These are phyloP conservation scores for Telenomus remus DNA, from an alignment of 1,140 invertebrate genomes.

Conservation along the genomic window DNA sequence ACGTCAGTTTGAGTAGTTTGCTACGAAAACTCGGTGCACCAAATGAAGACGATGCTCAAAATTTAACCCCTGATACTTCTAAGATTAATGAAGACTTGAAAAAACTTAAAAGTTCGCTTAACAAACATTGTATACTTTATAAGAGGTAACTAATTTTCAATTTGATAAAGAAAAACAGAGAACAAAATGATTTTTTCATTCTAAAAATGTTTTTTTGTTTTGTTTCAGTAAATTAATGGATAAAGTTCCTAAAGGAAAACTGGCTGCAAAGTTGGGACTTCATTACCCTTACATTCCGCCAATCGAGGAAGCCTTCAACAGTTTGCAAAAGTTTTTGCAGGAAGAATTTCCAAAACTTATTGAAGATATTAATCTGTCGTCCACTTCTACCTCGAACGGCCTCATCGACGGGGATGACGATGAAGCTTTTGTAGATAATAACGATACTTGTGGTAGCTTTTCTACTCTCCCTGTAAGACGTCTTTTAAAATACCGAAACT, in stretches of 20 bases:
- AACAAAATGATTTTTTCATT: too few relatives aligned
- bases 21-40: conserved; percentile 61
- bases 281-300: conserved; percentile 71
- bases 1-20: conserved; percentile 65
- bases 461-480: conserved; percentile 70
- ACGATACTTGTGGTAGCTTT: conserved; percentile 67
- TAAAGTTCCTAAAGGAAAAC: conserved; percentile 68
- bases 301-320: conserved; percentile 71
- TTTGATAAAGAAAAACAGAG: too few relatives aligned
- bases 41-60: conserved; percentile 63
- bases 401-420: conserved; percentile 36
- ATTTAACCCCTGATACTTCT: conserved; percentile 70
- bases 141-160: conserved; percentile 62
- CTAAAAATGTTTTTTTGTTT: too few relatives aligned
- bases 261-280: conserved; percentile 65
- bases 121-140: conserved; percentile 67
- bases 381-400: conserved; percentile 50
- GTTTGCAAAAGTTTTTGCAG: conserved; percentile 71
- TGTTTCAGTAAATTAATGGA: conserved; percentile 67
- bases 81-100: conserved; percentile 65
- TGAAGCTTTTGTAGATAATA: conserved; percentile 30
- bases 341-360: conserved; percentile 72
- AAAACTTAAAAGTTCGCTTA: conserved; percentile 64
- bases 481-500: conserved; percentile 10
- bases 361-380: conserved; percentile 67